Evolutionary conservation across 1,140 invertebrate species (phyloP), one percentile per base, ranked within the genome.

Genomic region (Bombus pyrosoma): DNA sequence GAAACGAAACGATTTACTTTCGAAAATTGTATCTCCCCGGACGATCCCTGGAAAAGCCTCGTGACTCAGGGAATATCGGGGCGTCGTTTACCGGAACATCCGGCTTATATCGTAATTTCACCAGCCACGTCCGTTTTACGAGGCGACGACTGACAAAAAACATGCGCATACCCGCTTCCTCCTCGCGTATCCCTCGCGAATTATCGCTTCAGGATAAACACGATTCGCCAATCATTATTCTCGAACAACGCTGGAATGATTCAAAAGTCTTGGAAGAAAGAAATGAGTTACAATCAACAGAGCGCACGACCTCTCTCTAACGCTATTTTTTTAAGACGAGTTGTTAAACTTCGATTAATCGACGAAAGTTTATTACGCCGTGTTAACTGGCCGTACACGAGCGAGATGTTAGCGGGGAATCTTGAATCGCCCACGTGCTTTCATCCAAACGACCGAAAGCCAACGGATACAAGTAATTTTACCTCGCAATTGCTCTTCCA

Each of bases 71-170:
- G 6, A 34, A 28, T 47, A 62, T 43, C 34, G 4, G 32, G 32
- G 28, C 25, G 37, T 82, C 41, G 69, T 74, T 59, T 37, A 37
- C 57, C 62, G 41, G 47, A 71, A 62, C 34, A 81, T 87, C 41
- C 66, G 73, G 78, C 72, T 82, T 59, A 66, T 37, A 64, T 47
- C 37, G 69, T 28, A 78, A 85, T 87, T 73, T 74, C 39, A 32
- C 41, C n/a, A 28, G 32, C 59, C 25, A 12, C 28, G 68, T 86
- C 62, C 10, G 73, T 86, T 87, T 87, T 87, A 87, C 78, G 86
- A 86, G 8, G 64, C 59, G 62, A 43, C 32, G 37, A 59, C 74
- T 86, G 85, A 88, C 79, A 59, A 88, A 59, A 62, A 88, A 37
- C 79, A 86, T 34, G 32, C 28, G 37, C 37, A 13, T 28, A 59